A percentile compares a stretch with the other conserved stretches of the same genome.
These are phyloP conservation scores for Taxidea taxus DNA, from an alignment of 2,113 vertebrate species.

Conservation along the genomic window DNA sequence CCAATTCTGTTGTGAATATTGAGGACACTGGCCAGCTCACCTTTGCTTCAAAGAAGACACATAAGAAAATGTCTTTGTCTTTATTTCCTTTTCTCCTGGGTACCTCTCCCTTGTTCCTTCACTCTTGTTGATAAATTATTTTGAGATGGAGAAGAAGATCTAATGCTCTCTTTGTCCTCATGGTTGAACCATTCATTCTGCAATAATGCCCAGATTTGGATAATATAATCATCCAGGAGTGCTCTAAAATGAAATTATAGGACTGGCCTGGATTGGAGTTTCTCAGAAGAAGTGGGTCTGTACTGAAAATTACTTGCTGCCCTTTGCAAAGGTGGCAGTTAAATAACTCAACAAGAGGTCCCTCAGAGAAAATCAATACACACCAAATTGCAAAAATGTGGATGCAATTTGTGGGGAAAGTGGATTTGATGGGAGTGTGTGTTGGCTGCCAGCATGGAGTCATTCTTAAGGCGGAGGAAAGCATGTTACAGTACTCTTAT, in stretches of 20 bases:
- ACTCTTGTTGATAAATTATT: neutral
- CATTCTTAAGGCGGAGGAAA: conserved; percentile 30
- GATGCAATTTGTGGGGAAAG: conserved; percentile 64
- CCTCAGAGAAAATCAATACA: conserved; percentile 71
- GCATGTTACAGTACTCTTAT: neutral
- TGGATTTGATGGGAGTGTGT: conserved; percentile 48
- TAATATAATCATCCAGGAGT: conserved; percentile 70
- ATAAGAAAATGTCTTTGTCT: neutral
- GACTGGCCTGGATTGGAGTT: conserved; percentile 63
- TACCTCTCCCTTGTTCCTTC: neutral
- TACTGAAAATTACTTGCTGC: conserved; percentile 72
- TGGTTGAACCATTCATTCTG: neutral
- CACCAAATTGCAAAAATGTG: conserved; percentile 71
- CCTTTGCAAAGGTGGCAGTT: conserved; percentile 71
- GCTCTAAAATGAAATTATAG: conserved; percentile 79
- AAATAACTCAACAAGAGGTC: conserved; percentile 72
- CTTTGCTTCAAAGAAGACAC: neutral
- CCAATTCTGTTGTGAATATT: neutral
- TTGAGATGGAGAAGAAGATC: conserved; percentile 14
- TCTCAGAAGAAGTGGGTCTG: conserved; percentile 72
- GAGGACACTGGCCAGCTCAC: neutral
- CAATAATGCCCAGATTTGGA: conserved; percentile 56
- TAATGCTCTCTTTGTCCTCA: neutral
- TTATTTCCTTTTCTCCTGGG: neutral
- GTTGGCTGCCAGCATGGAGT: conserved; percentile 40